Evolutionary conservation across 2,888 invertebrate species (phyloP), one percentile per base, ranked within the genome.

Genomic region (Metellina segmentata): DNA sequence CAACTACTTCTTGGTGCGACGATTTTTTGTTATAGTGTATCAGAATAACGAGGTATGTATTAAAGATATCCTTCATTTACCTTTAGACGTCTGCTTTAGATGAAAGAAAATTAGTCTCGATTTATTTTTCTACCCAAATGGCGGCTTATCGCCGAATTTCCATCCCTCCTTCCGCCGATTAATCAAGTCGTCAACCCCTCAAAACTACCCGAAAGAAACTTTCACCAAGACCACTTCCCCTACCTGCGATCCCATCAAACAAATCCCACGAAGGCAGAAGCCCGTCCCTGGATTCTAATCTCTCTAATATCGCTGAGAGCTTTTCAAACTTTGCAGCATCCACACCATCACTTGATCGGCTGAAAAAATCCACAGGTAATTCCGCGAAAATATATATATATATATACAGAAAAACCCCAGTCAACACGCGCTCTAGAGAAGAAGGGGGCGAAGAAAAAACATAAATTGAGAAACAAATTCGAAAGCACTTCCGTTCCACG

Each of bases 251-350:
- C 34, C 11, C 82, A 82, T 82, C 82, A 48, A 53, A 9, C 74
- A 85, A 61, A 61, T 61, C 13, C 34, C 20, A 52, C 82, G 51
- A 19, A 20, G 11, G 72, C 6, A n/a, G 72, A 20, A 16, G 11
- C 51, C 51, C n/a, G n/a, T 49, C n/a, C 53, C 19, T 61, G 85
- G 74, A 85, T 85, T 85, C 85, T 85, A 85, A 77, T 86, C 75
- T 86, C 51, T 61, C 77, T 86, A 86, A 86, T 78, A 86, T 78
- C 85, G 74, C 78, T 78, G 70, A 86, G 78, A 86, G 85, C 69
- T 86, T 85, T 85, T 86, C 85, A 86, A 86, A 86, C 77, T 86
- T 86, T 70, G 51, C 74, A 85, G 61, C 82, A 72, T 19, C 52
- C 82, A 34, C 52, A 11, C 72, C 48, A 72, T 75, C 81, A 81